These are phyloP conservation scores for Thalassophryne amazonica DNA, from an alignment of 2,797 vertebrate species.

Conservation along the genomic window DNA sequence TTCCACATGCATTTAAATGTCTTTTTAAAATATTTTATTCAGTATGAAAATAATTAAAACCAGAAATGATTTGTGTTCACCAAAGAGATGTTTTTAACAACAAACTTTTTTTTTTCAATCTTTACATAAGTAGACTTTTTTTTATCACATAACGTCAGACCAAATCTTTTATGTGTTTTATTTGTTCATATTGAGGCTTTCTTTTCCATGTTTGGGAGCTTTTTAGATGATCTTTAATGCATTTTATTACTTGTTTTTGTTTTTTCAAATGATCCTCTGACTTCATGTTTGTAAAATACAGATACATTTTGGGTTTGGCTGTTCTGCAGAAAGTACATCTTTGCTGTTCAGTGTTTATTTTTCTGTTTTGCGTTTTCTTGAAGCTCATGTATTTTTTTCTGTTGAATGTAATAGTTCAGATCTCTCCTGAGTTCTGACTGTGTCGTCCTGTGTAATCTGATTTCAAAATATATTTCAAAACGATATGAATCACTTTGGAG, in stretches of 20 bases:
- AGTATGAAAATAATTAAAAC: neutral
- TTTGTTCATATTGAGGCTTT: neutral
- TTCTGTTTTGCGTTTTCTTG: constrained; percentile 6
- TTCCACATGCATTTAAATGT: neutral
- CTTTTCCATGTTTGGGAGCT: neutral
- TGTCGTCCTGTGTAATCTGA: too few species aligned
- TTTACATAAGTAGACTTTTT: too few species aligned
- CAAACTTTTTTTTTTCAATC: neutral
- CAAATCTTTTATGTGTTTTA: neutral
- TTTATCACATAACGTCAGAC: constrained; percentile 6
- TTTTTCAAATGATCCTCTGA: too few species aligned
- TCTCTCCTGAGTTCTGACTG: constrained; percentile 17
- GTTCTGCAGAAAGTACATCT: neutral
- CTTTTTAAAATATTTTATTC: neutral
- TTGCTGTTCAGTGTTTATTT: neutral
- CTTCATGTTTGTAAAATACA: constrained; percentile 4
- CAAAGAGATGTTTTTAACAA: constrained; percentile 19
- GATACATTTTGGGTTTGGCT: neutral
- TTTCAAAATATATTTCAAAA: too few species aligned
- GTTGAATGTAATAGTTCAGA: constrained; percentile 17
- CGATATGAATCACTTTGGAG: constrained; percentile 39
- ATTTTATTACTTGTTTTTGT: constrained; percentile 18
- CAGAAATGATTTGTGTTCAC: constrained; percentile 5
- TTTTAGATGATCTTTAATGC: neutral
- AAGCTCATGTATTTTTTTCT: neutral